Percentiles rank a stretch among this genome's conserved stretches.
Evolutionary conservation across 2,113 vertebrate genomes (phyloP).

Genomic region (Labrus mixtus): DNA sequence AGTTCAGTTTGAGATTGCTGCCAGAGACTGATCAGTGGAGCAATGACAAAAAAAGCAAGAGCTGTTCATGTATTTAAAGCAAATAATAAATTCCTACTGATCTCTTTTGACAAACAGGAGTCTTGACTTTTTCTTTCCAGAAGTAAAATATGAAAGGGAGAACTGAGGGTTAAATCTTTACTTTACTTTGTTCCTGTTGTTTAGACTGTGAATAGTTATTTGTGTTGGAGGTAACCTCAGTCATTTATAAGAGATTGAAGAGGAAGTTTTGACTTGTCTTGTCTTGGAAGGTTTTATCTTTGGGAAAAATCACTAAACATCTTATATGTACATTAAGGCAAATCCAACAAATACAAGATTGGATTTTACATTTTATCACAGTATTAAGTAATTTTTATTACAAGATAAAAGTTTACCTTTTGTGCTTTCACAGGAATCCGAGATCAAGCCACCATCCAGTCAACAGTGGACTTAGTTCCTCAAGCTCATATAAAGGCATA

Average conservation of each 20-base stretch:
- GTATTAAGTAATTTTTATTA: no score
- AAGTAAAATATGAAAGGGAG: no score
- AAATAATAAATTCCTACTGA: slow-evolving; percentile 84
- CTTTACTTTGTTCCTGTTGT: slow-evolving; percentile 20
- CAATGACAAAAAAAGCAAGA: slow-evolving; percentile 56
- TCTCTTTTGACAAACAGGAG: slow-evolving; percentile 79
- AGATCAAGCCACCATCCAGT: slow-evolving; percentile 28
- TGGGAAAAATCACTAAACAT: background rate
- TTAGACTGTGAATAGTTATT: slow-evolving; percentile 33
- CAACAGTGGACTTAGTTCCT: slow-evolving; percentile 29
- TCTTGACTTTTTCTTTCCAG: slow-evolving; percentile 51
- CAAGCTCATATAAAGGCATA: slow-evolving; percentile 61
- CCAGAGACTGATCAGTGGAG: slow-evolving; percentile 59
- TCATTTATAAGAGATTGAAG: slow-evolving; percentile 53
- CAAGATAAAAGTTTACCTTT: no score
- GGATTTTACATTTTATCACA: no score
- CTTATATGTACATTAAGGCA: no score
- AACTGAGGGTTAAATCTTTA: no score
- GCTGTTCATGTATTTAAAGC: slow-evolving; percentile 81
- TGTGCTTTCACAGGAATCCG: background rate
- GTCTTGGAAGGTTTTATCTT: slow-evolving; percentile 14
- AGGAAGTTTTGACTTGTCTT: background rate
- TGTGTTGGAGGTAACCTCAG: slow-evolving; percentile 41
- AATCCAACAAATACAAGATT: no score
- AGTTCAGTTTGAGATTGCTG: slow-evolving; percentile 49